These are phyloP conservation scores for Phocoena phocoena DNA, from an alignment of 2,113 vertebrate species.

Conservation along the genomic window DNA sequence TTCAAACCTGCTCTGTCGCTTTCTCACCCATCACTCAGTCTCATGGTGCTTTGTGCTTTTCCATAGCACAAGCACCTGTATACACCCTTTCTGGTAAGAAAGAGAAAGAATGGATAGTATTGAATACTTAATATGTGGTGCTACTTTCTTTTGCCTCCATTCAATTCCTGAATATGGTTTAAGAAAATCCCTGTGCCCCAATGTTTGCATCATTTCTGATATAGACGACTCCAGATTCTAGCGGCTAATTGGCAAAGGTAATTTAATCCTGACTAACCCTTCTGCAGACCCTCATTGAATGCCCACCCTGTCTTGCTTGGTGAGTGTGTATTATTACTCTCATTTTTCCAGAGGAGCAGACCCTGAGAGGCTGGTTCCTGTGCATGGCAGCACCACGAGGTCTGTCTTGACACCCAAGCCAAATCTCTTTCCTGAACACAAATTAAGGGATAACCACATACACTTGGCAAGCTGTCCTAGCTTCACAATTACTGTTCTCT, in stretches of 20 bases:
- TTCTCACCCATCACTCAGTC: not conserved
- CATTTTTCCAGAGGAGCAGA: not conserved
- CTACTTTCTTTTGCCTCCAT: not conserved
- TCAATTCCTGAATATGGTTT: not conserved
- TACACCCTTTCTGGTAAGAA: not conserved
- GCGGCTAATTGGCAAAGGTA: not conserved
- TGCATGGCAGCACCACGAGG: no score
- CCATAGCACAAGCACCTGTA: not conserved
- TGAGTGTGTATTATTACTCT: not conserved
- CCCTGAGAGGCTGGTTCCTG: not conserved
- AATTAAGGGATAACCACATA: not conserved
- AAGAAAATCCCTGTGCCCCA: not conserved
- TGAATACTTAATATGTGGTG: not conserved
- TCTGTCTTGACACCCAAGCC: not conserved
- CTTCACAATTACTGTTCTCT: not conserved
- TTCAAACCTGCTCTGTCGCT: not conserved
- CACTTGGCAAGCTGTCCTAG: not conserved
- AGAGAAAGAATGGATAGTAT: not conserved
- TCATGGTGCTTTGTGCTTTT: not conserved
- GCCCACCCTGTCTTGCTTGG: not conserved
- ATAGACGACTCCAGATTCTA: not conserved
- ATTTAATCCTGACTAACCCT: not conserved
- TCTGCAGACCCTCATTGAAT: not conserved
- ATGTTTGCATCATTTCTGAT: not conserved
- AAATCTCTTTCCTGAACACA: not conserved